Conservation (phyloP, 2,113 vertebrate species). For the Malurus cyaneus region DNA sequence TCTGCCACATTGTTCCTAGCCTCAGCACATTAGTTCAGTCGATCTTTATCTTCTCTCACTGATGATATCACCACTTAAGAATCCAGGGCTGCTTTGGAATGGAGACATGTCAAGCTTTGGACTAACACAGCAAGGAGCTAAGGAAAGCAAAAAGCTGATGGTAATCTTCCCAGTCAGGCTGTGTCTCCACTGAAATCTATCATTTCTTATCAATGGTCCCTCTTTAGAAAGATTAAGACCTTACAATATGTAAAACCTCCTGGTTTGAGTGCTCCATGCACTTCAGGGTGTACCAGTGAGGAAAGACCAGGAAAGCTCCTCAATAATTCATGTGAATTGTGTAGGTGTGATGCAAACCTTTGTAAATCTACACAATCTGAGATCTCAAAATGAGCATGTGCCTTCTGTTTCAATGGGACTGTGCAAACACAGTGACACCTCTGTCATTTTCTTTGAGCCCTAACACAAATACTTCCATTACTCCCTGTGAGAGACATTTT, state of each 20-base stretch:
- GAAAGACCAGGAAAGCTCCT: background rate
- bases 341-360: background rate
- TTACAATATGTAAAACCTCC: background rate
- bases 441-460: background rate
- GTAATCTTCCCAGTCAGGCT: background rate
- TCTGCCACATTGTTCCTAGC: constrained; percentile 42
- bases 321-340: background rate
- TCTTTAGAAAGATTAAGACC: constrained; percentile 29
- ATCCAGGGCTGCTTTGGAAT: constrained; percentile 47
- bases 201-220: constrained; percentile 6
- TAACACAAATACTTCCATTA: background rate
- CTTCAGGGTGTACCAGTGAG: background rate
- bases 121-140: background rate
- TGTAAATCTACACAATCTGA: background rate
- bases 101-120: constrained; percentile 23
- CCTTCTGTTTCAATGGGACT: background rate
- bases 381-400: background rate
- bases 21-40: constrained; percentile 36
- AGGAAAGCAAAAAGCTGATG: background rate
- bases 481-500: background rate
- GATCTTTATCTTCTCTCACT: constrained; percentile 49
- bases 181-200: constrained; percentile 18
- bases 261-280: background rate
- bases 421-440: background rate
- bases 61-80: constrained; percentile 59